Conservation (phyloP, 2,113 vertebrate genomes). For the Centropus bengalensis region DNA sequence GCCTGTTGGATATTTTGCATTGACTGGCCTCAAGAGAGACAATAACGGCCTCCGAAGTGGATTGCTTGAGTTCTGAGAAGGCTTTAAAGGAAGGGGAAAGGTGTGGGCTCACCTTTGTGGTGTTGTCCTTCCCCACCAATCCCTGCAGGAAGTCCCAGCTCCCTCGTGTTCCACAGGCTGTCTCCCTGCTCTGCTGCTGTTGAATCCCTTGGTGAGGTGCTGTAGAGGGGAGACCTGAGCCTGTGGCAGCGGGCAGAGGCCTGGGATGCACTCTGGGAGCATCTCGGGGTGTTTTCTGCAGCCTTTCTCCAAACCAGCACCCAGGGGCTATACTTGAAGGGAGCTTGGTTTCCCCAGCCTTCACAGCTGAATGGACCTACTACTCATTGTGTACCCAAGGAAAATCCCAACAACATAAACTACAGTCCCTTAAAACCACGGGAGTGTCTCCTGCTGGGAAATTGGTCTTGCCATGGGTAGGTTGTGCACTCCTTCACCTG, state of each 20-base stretch:
- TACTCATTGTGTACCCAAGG: background rate
- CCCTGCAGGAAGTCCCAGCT: accelerated
- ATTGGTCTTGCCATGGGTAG: background rate
- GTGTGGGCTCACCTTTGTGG: background rate
- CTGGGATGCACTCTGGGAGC: background rate
- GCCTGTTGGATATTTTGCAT: background rate
- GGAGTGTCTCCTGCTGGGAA: background rate
- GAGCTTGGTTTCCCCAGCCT: background rate
- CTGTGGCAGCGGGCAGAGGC: background rate
- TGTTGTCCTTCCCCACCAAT: background rate
- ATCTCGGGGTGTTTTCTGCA: background rate
- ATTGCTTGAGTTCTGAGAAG: background rate
- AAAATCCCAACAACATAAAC: background rate
- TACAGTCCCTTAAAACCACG: background rate
- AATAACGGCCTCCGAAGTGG: background rate
- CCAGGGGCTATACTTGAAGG: background rate
- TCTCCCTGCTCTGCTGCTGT: background rate
- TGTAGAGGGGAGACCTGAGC: background rate
- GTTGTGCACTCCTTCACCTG: background rate
- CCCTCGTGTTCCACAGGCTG: background rate
- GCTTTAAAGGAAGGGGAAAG: background rate
- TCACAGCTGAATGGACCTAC: accelerated
- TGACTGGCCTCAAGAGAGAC: background rate
- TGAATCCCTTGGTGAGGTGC: background rate
- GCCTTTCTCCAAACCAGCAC: background rate